Base-by-base conservation (phyloP, 2,113 vertebrate genomes). In the Crotalus helleri region DNA sequence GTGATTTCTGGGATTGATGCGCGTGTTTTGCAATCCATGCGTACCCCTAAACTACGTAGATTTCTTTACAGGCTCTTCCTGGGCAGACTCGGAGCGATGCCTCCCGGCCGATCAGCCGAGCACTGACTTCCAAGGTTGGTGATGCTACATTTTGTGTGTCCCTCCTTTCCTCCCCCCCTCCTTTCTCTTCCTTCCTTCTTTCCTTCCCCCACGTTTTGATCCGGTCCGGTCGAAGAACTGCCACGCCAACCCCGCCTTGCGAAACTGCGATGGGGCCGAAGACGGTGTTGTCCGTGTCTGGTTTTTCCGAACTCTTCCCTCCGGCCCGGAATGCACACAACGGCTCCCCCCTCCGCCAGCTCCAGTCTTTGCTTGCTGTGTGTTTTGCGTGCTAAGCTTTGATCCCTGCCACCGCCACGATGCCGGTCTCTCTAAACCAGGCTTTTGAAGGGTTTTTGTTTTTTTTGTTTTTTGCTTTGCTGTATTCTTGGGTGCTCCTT, bases 121-220 rank as follows among this genome's bases (percentile, higher is more conserved):
- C 61, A 24, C 69, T 61, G 92, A 51, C 55, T 61, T 49, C 29
- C 51, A 59, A 91, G 86, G 54, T 91, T 93, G 87, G 93, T 91
- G 90, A 91, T 24, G 86, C 24, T 89, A 64, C 87, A 8, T 91
- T 57, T 91, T 91, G 74, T 81, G 85, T 29, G 49, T 5, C n/a
- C 44, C 21, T 58, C 21, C n/a, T 15, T 49, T 46, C 29, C 55
- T 21, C 24, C 24, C 19, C 24, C 8, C 13, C 33, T 29, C 57
- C 57, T 64, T 61, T 91, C 29, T 59, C 91, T 33, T 85, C 74
- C 69, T 58, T 39, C 23, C 49, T 26, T 86, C 69, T 81, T 57
- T 55, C 57, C 44, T 12, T 33, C 61, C 2, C 44, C 24, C 51
- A 17, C n/a, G 10, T 15, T 33, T 39, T 11, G 64, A 51, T 86